phyloP scores from a whole-genome alignment of 2,797 vertebrate genomes.

The Cossypha dichroa region DNA sequence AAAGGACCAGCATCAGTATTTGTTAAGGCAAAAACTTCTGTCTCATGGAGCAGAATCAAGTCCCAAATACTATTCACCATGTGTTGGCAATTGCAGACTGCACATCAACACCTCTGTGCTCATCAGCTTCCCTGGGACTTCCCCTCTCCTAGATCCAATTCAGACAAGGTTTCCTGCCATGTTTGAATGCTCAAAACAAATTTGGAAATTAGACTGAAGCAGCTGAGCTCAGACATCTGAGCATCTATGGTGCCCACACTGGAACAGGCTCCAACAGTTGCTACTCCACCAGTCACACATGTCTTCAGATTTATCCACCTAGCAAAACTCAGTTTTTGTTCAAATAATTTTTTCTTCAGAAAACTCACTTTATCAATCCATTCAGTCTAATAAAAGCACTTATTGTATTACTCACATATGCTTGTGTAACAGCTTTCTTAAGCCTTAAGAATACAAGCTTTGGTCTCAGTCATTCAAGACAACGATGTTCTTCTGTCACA shows the following conservation, averaged over 20 bases:
- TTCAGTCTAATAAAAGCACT: background rate
- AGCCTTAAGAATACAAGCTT: background rate
- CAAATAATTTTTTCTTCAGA: background rate
- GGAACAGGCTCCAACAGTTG: background rate
- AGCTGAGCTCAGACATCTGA: background rate
- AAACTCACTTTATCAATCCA: background rate
- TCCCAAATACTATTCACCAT: background rate
- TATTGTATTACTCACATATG: background rate
- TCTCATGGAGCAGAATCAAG: background rate
- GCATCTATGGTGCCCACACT: background rate
- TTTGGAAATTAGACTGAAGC: background rate
- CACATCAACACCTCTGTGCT: background rate
- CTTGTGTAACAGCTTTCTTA: background rate
- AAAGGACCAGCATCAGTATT: background rate
- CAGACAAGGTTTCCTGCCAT: background rate
- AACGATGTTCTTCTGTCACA: accelerated
- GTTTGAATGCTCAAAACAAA: background rate
- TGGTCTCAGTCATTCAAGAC: background rate
- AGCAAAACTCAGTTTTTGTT: background rate
- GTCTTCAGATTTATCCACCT: background rate
- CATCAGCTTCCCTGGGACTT: background rate
- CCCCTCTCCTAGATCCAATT: background rate
- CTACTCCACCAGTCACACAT: background rate
- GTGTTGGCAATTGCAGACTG: background rate
- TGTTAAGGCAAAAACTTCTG: background rate